Conservation (phyloP, 2,888 invertebrate species). For the Heliconius hortense region DNA sequence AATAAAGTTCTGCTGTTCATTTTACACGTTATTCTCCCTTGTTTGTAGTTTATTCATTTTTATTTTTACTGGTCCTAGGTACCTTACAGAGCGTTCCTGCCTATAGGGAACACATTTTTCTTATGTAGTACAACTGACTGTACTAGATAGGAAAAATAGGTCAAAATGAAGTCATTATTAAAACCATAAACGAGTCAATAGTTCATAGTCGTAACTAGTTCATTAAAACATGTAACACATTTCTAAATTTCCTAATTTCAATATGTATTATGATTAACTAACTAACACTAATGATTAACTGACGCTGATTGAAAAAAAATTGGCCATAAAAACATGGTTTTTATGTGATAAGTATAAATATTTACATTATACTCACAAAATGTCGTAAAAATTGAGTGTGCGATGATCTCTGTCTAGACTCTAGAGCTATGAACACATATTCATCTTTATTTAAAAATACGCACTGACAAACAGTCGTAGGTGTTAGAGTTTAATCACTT, state of each 20-base stretch:
- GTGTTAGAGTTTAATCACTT: slow-evolving; percentile 8
- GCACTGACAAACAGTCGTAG: slow-evolving; percentile 10
- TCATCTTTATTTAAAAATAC: slow-evolving; percentile 50
- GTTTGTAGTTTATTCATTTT: neutral
- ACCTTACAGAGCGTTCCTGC: neutral
- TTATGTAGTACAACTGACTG: neutral
- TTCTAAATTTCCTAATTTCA: neutral
- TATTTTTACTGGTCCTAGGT: neutral
- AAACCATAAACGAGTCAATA: neutral
- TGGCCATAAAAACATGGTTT: slow-evolving; percentile 1
- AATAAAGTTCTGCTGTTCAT: neutral
- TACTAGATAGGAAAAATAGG: slow-evolving; percentile 2
- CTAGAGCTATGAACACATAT: slow-evolving; percentile 55
- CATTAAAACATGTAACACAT: neutral
- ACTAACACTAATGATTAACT: neutral
- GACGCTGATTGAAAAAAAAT: neutral
- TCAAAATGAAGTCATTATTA: slow-evolving; percentile 18
- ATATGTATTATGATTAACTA: neutral
- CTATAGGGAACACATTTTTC: no score
- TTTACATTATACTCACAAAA: slow-evolving; percentile 57
- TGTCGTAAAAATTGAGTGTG: slow-evolving; percentile 54
- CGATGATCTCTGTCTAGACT: slow-evolving; percentile 50
- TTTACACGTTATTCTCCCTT: neutral
- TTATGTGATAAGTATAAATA: slow-evolving; percentile 25
- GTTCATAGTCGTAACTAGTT: slow-evolving; percentile 1